phyloP scores from a whole-genome alignment of 2,888 invertebrate species.

The Apomyelois bistriatella region DNA sequence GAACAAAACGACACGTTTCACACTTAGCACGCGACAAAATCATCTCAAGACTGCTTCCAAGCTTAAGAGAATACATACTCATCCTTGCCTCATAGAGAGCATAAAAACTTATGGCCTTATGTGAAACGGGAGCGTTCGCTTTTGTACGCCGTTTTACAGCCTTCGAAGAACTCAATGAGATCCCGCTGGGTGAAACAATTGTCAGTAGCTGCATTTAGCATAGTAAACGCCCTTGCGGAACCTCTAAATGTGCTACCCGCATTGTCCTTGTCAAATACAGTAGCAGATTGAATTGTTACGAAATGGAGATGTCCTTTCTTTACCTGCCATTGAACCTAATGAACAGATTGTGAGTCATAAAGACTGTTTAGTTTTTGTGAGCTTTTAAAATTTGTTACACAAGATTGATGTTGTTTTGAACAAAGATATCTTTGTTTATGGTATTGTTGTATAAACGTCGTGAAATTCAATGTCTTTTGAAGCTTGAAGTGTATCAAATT shows the following conservation, averaged over 20 bases:
- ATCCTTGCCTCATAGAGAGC: constrained; percentile 41
- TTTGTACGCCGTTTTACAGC: constrained; percentile 34
- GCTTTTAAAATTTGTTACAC: constrained; percentile 22
- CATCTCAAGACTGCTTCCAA: constrained; percentile 30
- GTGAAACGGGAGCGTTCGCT: constrained; percentile 30
- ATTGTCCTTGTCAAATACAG: constrained; percentile 40
- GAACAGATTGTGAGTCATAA: constrained; percentile 43
- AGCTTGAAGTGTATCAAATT: constrained; percentile 5
- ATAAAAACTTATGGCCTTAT: constrained; percentile 53
- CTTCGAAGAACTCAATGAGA: constrained; percentile 44
- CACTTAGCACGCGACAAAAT: constrained; percentile 31
- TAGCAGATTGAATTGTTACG: constrained; percentile 47
- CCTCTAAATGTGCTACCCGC: constrained; percentile 42
- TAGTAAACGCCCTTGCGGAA: constrained; percentile 35
- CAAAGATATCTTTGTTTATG: constrained; percentile 20
- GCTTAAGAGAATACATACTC: constrained; percentile 40
- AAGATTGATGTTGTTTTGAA: constrained; percentile 26
- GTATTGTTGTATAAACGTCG: constrained; percentile 19
- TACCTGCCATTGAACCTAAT: constrained; percentile 35
- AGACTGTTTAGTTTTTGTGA: constrained; percentile 34
- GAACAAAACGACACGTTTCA: constrained; percentile 33
- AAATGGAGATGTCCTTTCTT: constrained; percentile 27
- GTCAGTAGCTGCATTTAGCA: constrained; percentile 35
- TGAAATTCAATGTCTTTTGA: constrained; percentile 8
- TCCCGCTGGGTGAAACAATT: constrained; percentile 52